phyloP scores from a whole-genome alignment of 2,113 vertebrate genomes.

The Beaufortia kweichowensis region DNA sequence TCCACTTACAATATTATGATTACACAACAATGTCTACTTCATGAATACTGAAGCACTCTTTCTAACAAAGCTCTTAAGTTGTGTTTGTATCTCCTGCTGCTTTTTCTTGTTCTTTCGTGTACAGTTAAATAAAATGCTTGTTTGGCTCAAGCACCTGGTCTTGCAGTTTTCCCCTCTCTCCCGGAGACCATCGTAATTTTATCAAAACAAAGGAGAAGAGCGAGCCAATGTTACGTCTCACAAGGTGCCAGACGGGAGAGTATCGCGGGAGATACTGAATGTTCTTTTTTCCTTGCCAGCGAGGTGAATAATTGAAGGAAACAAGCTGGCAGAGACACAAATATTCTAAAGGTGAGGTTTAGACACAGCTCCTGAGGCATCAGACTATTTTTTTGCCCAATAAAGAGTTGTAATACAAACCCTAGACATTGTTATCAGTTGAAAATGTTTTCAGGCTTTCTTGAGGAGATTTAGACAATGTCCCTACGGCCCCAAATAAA shows the following conservation, averaged over 20 bases:
- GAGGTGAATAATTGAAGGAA: conserved; percentile 76
- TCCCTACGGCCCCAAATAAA: neutral
- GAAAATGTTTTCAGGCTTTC: neutral
- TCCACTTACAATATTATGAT: conserved; percentile 5
- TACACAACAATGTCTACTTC: conserved; percentile 7
- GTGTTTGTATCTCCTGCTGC: neutral
- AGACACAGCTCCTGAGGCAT: conserved; percentile 66
- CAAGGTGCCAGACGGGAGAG: conserved; percentile 40
- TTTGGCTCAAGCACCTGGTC: conserved; percentile 23
- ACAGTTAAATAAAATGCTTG: conserved; percentile 4
- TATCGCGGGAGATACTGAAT: conserved; percentile 39
- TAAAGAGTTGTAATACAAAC: conserved; percentile 57
- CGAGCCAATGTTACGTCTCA: conserved; percentile 16
- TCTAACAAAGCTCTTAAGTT: neutral
- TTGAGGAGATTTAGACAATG: neutral
- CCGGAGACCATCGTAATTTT: neutral
- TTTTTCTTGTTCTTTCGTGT: neutral
- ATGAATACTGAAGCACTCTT: neutral
- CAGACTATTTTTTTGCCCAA: conserved; percentile 67
- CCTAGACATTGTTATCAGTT: neutral
- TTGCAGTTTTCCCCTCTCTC: conserved; percentile 9
- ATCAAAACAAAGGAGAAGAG: conserved; percentile 29
- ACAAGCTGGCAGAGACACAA: conserved; percentile 75
- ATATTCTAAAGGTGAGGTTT: conserved; percentile 76
- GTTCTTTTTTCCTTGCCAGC: conserved; percentile 58